Evolutionary conservation across 2,113 vertebrate genomes (phyloP).

Genomic region (Mus pahari): DNA sequence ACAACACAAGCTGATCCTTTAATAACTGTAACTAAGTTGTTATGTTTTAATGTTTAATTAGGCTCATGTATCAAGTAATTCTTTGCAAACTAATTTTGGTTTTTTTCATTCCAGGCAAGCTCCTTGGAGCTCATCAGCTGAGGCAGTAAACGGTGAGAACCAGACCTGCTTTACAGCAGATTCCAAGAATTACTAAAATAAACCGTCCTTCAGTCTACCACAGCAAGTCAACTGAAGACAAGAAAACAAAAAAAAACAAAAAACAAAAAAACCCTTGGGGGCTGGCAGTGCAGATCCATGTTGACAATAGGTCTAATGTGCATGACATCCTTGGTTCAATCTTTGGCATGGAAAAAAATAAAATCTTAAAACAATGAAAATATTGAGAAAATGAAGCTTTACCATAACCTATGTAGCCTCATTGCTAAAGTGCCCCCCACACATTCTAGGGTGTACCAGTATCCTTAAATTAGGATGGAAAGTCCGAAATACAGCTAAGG

Average conservation of each 20-base stretch:
- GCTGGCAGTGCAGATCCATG: neutral
- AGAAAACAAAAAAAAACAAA: neutral
- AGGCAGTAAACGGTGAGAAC: neutral
- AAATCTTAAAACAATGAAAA: neutral
- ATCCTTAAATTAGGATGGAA: neutral
- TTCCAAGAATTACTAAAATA: neutral
- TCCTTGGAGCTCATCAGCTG: neutral
- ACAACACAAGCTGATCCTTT: neutral
- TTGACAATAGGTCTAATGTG: neutral
- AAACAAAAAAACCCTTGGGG: neutral
- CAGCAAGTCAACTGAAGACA: neutral
- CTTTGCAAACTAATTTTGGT: neutral
- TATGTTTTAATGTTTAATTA: constrained; percentile 11
- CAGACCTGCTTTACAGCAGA: neutral
- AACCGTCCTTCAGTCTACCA: neutral
- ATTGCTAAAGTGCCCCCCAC: neutral
- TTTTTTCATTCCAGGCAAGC: neutral
- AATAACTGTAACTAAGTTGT: neutral
- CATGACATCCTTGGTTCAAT: neutral
- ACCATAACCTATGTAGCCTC: neutral
- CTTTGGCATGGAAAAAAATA: neutral
- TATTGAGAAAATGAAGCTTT: neutral
- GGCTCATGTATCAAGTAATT: neutral
- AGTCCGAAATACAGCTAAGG: neutral
- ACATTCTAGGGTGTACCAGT: neutral